These are phyloP conservation scores for Pygmarrhopalites habei DNA, from an alignment of 1,140 invertebrate genomes.

Conservation along the genomic window DNA sequence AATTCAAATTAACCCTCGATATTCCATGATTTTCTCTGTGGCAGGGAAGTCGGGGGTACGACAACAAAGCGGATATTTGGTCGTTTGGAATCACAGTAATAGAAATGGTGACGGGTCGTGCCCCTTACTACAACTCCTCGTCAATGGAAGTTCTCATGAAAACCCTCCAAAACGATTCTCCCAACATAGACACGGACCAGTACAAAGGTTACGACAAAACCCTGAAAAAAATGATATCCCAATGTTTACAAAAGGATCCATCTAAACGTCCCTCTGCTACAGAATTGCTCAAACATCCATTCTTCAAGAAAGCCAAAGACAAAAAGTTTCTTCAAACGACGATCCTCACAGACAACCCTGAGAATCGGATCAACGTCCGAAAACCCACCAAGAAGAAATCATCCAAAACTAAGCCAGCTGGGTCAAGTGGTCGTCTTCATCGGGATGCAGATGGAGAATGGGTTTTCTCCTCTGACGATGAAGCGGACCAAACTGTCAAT, in stretches of 20 bases:
- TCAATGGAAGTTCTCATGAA: constrained; percentile 99
- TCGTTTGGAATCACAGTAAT: constrained; percentile 99
- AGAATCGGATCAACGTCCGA: constrained; percentile 30
- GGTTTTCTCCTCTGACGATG: constrained; percentile 93
- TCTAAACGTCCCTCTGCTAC: constrained; percentile 83
- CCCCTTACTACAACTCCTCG: constrained; percentile 97
- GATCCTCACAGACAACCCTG: constrained; percentile 69
- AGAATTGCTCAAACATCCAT: constrained; percentile 96
- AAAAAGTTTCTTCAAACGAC: constrained; percentile 88
- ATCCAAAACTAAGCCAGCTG: constrained; percentile 41
- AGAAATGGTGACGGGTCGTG: constrained; percentile 96
- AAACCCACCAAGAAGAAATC: constrained; percentile 14
- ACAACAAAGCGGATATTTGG: constrained; percentile 99
- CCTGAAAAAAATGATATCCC: constrained; percentile 89
- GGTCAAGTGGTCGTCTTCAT: constrained; percentile 82
- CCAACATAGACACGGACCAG: constrained; percentile 85
- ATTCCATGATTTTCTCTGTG: too few species aligned
- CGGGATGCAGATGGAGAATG: constrained; percentile 93
- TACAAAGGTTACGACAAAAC: constrained; percentile 97
- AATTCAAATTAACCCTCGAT: too few species aligned
- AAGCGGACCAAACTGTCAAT: too few species aligned
- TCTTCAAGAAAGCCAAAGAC: constrained; percentile 99
- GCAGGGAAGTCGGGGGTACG: constrained; percentile 96
- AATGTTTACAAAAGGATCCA: constrained; percentile 92
- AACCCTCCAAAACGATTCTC: constrained; percentile 96